phyloP scores from a whole-genome alignment of 2,888 invertebrate genomes.

The Tachina fera region DNA sequence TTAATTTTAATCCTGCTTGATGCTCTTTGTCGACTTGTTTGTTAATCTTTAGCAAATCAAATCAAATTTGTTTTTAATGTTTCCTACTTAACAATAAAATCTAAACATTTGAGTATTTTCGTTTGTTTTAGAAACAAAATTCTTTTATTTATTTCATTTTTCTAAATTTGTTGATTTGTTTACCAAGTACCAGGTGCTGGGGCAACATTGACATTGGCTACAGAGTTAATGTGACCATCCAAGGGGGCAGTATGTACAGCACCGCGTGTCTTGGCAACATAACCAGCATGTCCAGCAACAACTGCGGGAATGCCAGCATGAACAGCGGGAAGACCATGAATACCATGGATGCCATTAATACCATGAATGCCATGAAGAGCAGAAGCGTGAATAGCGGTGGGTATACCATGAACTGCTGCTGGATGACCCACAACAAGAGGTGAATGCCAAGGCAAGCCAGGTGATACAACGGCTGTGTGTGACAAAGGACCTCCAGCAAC shows the following conservation, averaged over 20 bases:
- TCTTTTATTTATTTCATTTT: not conserved
- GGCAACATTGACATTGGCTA: slow-evolving; percentile 68
- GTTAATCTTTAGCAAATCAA: too few species aligned
- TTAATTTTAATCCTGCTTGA: too few species aligned
- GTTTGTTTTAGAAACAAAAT: not conserved
- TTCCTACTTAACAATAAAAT: not conserved
- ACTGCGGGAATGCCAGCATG: slow-evolving; percentile 30
- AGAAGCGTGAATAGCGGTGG: slow-evolving; percentile 27
- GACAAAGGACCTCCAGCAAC: slow-evolving; percentile 75
- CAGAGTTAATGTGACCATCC: slow-evolving; percentile 58
- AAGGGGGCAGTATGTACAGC: slow-evolving; percentile 64
- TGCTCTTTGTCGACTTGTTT: too few species aligned
- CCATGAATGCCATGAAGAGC: not conserved
- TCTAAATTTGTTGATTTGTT: not conserved
- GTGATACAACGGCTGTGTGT: slow-evolving; percentile 75
- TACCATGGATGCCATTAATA: too few species aligned
- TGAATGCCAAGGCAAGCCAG: slow-evolving; percentile 62
- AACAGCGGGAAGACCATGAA: not conserved
- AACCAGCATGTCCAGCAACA: slow-evolving; percentile 39
- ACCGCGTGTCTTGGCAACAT: slow-evolving; percentile 62
- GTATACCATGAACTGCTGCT: slow-evolving; percentile 21
- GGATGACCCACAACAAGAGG: slow-evolving; percentile 55
- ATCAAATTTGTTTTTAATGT: too few species aligned
- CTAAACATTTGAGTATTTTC: not conserved
- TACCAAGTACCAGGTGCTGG: slow-evolving; percentile 70